Conservation (phyloP, 2,888 invertebrate genomes). For the Volucella zonaria region DNA sequence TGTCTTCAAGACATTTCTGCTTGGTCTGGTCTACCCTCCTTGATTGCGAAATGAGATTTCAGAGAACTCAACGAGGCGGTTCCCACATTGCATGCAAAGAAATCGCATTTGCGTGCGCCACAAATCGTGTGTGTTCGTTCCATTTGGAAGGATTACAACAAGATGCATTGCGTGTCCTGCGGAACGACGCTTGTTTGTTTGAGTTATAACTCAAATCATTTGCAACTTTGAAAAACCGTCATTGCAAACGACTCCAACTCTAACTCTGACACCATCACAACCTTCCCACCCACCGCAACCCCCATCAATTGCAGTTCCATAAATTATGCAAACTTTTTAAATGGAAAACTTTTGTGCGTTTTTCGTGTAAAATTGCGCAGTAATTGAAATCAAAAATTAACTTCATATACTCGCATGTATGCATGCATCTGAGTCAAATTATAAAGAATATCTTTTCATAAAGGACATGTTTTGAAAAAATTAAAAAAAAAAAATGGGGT, state of each 20-base stretch:
- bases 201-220: slow-evolving; percentile 63
- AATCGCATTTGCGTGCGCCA: slow-evolving; percentile 54
- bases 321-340: slow-evolving; percentile 24
- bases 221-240: slow-evolving; percentile 54
- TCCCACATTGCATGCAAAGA: slow-evolving; percentile 50
- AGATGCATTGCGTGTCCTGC: slow-evolving; percentile 62
- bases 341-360: slow-evolving; percentile 26
- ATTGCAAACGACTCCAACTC: slow-evolving; percentile 35
- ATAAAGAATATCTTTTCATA: too few relatives aligned
- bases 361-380: not conserved
- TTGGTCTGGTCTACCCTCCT: too few relatives aligned
- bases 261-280: not conserved
- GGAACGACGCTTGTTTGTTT: slow-evolving; percentile 42
- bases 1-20: slow-evolving; percentile 32
- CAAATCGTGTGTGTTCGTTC: slow-evolving; percentile 55
- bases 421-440: not conserved
- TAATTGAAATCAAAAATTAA: slow-evolving; percentile 4
- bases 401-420: not conserved
- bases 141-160: slow-evolving; percentile 46
- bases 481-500: not conserved
- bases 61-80: slow-evolving; percentile 20
- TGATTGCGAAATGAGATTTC: not conserved
- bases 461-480: not conserved
- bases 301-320: not conserved
- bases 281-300: not conserved